Evolutionary conservation across 2,888 invertebrate species (phyloP), one percentile per base, ranked within the genome.

Genomic region (Aphelenchoides bicaudatus): DNA sequence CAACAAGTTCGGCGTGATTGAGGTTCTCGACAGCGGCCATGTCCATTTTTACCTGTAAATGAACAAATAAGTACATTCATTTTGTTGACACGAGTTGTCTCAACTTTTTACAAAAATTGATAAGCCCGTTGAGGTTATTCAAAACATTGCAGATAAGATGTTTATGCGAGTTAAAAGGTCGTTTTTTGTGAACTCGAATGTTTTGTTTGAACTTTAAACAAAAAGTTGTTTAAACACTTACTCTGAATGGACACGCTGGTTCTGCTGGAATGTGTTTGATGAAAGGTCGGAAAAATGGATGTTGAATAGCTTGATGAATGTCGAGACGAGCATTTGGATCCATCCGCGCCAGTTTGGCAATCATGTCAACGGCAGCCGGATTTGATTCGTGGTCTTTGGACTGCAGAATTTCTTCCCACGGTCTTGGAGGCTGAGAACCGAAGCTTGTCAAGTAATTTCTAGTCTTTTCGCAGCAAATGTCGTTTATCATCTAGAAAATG

Each of bases 21-120:
- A 75, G 59, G 4, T 62, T 59, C 61, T 75, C 75, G 5, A 75
- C 75, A 6, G 72, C 69, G 21, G 67, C 70, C 75, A 75, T 75
- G 59, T 74, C 75, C 60, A 67, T 66, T 57, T 75, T 75, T 10
- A 75, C 72, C 74, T 74, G 28, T 56, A 68, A 59, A n/a, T n/a
- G n/a, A n/a, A 55, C 13, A 50, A 27, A 49, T 52, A 47, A n/a
- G 48, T 43, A 39, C 6, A 16, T 6, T 8, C 6, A n/a, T n/a
- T n/a, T n/a, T n/a, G n/a, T n/a, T n/a, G n/a, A n/a, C 10, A 34
- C 16, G 16, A 13, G 34, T 13, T n/a, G 16, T 34, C 16, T n/a
- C 34, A 34, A 34, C 34, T 34, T 34, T 34, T n/a, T 13, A 16
- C 16, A 13, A 34, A 34, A 13, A 16, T 13, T 34, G 16, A 13